A percentile compares a stretch with the other conserved stretches of the same genome.
phyloP scores from a whole-genome alignment of 2,113 vertebrate genomes.

The human (Homo sapiens) region DNA sequence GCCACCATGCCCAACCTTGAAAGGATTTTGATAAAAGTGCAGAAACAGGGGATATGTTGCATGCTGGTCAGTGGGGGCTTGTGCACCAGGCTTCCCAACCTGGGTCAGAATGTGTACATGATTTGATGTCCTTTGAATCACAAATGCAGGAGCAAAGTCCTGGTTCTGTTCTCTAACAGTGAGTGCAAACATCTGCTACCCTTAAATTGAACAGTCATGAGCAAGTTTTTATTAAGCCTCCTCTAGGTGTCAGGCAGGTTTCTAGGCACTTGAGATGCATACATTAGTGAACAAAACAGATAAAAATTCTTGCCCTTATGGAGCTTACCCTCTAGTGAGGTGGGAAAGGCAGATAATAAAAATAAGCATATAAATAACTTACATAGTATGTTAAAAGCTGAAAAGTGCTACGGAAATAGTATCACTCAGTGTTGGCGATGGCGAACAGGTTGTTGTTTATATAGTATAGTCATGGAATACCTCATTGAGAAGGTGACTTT shows the following conservation, averaged over 20 bases:
- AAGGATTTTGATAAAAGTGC: background rate
- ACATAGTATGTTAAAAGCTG: background rate
- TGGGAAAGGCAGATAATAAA: background rate
- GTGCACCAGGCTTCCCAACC: background rate
- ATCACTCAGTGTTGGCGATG: background rate
- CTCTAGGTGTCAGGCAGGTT: background rate
- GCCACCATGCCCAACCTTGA: no score
- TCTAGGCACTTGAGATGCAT: background rate
- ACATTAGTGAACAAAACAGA: background rate
- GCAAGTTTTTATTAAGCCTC: background rate
- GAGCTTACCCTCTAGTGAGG: background rate
- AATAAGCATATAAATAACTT: background rate
- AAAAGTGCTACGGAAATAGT: background rate
- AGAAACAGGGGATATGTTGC: fast-evolving
- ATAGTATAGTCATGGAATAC: background rate
- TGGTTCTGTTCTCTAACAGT: background rate
- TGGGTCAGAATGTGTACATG: background rate
- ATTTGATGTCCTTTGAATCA: no score
- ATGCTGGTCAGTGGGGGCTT: background rate
- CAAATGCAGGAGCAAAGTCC: background rate
- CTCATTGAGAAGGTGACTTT: background rate
- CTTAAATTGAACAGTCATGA: background rate
- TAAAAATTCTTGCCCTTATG: background rate
- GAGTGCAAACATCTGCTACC: background rate
- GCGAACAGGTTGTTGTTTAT: background rate